Percentiles rank a stretch among this genome's conserved stretches.
These are phyloP conservation scores for Bettongia penicillata DNA, from an alignment of 2,113 vertebrate genomes.

Conservation along the genomic window DNA sequence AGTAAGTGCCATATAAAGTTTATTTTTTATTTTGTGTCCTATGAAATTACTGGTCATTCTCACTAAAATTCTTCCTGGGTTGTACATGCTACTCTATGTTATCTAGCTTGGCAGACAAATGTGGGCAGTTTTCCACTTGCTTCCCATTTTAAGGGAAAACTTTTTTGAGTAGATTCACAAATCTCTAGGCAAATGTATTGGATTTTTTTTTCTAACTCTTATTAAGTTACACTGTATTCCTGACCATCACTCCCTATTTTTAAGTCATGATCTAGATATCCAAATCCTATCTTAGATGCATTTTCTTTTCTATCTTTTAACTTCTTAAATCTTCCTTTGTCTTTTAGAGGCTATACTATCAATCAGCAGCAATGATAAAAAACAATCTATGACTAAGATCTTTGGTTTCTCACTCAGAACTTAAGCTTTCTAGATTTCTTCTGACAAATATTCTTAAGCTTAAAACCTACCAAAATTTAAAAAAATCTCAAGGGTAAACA, in stretches of 20 bases:
- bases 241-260: background rate
- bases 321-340: background rate
- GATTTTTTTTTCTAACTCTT: background rate
- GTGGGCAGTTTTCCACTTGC: background rate
- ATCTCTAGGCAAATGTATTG: background rate
- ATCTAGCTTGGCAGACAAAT: background rate
- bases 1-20: background rate
- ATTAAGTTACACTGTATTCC: background rate
- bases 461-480: background rate
- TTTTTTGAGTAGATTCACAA: background rate
- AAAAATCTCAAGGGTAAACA: background rate
- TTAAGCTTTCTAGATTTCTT: background rate
- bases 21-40: background rate
- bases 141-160: background rate
- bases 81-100: background rate
- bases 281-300: background rate
- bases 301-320: background rate
- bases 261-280: background rate
- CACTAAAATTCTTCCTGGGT: too few relatives aligned
- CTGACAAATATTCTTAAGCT: background rate
- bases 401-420: background rate
- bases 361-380: background rate
- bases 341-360: background rate
- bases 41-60: background rate
- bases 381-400: background rate